These are phyloP conservation scores for Sapayoa aenigma DNA, from an alignment of 2,113 vertebrate species.

Conservation along the genomic window DNA sequence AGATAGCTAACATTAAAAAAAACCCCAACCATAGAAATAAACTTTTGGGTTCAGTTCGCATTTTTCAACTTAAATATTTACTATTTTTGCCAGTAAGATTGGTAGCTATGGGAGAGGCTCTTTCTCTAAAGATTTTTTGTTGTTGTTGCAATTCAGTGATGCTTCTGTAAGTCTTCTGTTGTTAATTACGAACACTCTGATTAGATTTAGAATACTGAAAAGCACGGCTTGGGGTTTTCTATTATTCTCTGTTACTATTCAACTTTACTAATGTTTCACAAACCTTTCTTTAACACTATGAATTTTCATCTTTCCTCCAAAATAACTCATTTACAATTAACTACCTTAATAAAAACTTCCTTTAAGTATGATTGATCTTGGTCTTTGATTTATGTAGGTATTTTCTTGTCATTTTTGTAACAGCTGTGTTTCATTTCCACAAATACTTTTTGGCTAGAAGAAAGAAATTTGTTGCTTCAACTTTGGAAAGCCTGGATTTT, in stretches of 20 bases:
- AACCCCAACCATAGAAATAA: accelerated
- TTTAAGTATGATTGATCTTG: neutral
- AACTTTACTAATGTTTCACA: neutral
- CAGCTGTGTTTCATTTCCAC: neutral
- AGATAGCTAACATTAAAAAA: neutral
- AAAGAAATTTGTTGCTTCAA: neutral
- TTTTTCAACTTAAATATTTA: neutral
- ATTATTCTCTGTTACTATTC: neutral
- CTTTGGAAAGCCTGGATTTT: neutral
- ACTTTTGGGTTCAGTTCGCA: neutral
- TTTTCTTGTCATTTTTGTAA: neutral
- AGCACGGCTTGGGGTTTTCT: accelerated
- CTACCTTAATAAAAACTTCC: neutral
- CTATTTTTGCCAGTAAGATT: neutral
- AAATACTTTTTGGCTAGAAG: neutral
- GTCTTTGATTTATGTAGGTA: neutral
- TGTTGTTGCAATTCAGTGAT: neutral
- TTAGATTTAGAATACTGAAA: neutral
- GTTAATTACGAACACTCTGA: neutral
- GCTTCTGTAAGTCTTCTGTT: neutral
- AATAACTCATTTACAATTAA: neutral
- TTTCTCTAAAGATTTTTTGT: neutral
- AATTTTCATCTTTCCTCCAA: neutral
- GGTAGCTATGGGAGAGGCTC: neutral
- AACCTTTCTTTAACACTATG: neutral